Evolutionary conservation across 2,113 vertebrate genomes (phyloP).

Genomic region (Pseudolaguvia tuberculata): DNA sequence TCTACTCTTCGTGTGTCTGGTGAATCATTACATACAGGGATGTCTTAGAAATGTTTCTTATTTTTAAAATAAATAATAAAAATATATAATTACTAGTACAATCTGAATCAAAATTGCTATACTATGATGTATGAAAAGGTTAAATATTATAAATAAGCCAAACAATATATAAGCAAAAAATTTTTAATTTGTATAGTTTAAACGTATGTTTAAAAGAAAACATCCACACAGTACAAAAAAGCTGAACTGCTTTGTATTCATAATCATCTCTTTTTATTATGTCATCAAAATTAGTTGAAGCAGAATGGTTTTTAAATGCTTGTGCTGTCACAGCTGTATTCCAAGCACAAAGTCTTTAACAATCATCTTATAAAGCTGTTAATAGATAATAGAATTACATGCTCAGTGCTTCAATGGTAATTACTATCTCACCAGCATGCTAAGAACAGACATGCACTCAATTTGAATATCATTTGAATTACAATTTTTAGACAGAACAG

Average conservation of each 20-base stretch:
- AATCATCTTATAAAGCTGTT: constrained; percentile 36
- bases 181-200: too few species aligned
- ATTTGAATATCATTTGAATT: background rate
- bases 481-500: background rate
- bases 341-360: constrained; percentile 17
- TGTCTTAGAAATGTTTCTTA: too few species aligned
- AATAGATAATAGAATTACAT: constrained; percentile 38
- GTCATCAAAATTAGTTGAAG: constrained; percentile 22
- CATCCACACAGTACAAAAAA: constrained; percentile 1
- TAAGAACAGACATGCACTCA: background rate
- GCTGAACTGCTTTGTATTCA: constrained; percentile 19
- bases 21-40: too few species aligned
- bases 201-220: too few species aligned
- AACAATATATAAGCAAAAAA: too few species aligned
- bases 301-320: constrained; percentile 33
- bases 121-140: too few species aligned
- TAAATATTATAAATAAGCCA: too few species aligned
- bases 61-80: too few species aligned
- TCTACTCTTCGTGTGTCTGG: too few species aligned
- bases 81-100: too few species aligned
- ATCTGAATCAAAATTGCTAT: too few species aligned
- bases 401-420: constrained; percentile 30
- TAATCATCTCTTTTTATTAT: constrained; percentile 13
- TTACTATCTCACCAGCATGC: constrained; percentile 11
- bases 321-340: constrained; percentile 21